Percentiles rank a stretch among this genome's conserved stretches.
These are phyloP conservation scores for Nemapogon koenigi DNA, from an alignment of 2,888 invertebrate genomes.

Conservation along the genomic window DNA sequence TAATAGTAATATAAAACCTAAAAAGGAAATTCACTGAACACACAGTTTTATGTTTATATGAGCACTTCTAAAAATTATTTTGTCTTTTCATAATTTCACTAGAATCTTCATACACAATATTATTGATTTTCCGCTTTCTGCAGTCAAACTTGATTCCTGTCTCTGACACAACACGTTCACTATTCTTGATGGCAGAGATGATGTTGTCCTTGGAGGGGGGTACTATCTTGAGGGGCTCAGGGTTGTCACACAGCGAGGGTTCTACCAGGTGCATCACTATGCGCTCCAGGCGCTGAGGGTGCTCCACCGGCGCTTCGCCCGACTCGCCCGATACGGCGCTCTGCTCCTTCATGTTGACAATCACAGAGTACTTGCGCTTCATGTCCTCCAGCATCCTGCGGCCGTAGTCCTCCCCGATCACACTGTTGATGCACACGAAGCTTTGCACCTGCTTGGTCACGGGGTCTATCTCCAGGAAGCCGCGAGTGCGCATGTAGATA, in stretches of 20 bases:
- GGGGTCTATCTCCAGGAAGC: constrained; percentile 83
- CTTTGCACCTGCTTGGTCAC: constrained; percentile 79
- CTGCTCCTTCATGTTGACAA: constrained; percentile 61
- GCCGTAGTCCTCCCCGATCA: constrained; percentile 80
- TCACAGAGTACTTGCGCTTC: constrained; percentile 80
- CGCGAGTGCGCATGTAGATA: constrained; percentile 83
- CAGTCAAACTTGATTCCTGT: constrained; percentile 49
- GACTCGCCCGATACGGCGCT: constrained; percentile 24
- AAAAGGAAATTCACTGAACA: not conserved
- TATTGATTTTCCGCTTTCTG: constrained; percentile 38
- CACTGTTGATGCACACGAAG: constrained; percentile 86
- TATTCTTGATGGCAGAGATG: constrained; percentile 51
- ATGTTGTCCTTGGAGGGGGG: constrained; percentile 55
- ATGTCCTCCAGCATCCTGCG: constrained; percentile 75
- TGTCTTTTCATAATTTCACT: constrained; percentile 40
- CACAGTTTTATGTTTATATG: constrained; percentile 1
- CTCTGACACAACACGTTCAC: constrained; percentile 50
- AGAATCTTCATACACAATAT: constrained; percentile 30
- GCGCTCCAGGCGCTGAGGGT: constrained; percentile 72
- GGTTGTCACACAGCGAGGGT: constrained; percentile 35
- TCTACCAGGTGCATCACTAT: constrained; percentile 73
- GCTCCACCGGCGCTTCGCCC: constrained; percentile 67
- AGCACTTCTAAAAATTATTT: constrained; percentile 22
- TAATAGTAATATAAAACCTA: not conserved
- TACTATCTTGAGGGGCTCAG: constrained; percentile 44